Percentiles rank a stretch among this genome's conserved stretches.
Conservation (phyloP, 2,113 vertebrate species). For the Stomatorhinus ivindoensis region DNA sequence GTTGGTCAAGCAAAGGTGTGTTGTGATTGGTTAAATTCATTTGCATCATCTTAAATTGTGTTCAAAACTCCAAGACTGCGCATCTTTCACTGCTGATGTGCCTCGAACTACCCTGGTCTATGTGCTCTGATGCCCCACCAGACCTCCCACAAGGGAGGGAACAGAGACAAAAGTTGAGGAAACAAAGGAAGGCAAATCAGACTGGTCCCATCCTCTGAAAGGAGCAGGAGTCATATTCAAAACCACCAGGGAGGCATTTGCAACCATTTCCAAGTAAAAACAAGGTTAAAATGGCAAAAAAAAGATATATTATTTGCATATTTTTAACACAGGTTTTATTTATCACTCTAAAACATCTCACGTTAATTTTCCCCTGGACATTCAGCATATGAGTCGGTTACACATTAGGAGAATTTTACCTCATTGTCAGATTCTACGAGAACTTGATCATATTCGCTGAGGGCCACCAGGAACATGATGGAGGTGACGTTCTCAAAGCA, state of each 20-base stretch:
- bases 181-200: background rate
- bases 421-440: slow-evolving; percentile 94
- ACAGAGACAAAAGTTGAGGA: background rate
- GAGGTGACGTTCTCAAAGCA: slow-evolving; percentile 97
- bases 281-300: background rate
- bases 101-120: background rate
- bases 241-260: slow-evolving; percentile 16
- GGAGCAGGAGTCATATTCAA: slow-evolving; percentile 1
- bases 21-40: slow-evolving; percentile 38
- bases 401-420: slow-evolving; percentile 60
- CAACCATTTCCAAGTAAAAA: slow-evolving; percentile 17
- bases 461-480: slow-evolving; percentile 94
- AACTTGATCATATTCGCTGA: slow-evolving; percentile 96
- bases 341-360: background rate
- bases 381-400: background rate
- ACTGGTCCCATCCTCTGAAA: slow-evolving; percentile 2
- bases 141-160: background rate
- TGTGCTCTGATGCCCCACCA: background rate
- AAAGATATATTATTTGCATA: slow-evolving; percentile 25
- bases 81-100: background rate
- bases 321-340: slow-evolving; percentile 31
- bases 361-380: background rate
- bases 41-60: slow-evolving; percentile 31
- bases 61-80: background rate
- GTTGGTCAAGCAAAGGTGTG: background rate